Conservation (phyloP, 2,888 invertebrate genomes). For the Magallana nippona region DNA sequence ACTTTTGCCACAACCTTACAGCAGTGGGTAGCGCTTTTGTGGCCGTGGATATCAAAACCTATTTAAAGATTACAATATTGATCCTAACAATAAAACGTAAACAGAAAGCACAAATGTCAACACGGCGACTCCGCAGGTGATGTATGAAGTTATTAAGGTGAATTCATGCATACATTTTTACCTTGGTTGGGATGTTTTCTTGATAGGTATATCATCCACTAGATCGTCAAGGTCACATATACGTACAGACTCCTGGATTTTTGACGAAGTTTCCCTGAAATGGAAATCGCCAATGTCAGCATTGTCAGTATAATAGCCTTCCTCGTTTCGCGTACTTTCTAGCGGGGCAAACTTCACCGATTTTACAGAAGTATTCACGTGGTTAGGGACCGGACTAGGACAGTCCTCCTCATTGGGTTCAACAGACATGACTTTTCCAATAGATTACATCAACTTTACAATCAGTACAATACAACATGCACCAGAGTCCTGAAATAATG, state of each 20-base stretch:
- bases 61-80: slow-evolving; percentile 30
- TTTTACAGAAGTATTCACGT: slow-evolving; percentile 26
- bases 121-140: slow-evolving; percentile 2
- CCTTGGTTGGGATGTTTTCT: not conserved
- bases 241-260: not conserved
- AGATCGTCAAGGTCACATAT: slow-evolving; percentile 28
- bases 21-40: not conserved
- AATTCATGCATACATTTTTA: slow-evolving; percentile 25
- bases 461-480: not conserved
- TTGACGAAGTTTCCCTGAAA: slow-evolving; percentile 23
- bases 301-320: not conserved
- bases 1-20: not conserved
- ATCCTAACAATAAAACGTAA: slow-evolving; percentile 14
- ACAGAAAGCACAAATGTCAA: slow-evolving; percentile 35
- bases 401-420: slow-evolving; percentile 4
- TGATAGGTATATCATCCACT: not conserved
- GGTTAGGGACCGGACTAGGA: not conserved
- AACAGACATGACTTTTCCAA: not conserved
- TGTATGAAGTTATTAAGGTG: slow-evolving; percentile 14
- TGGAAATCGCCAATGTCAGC: not conserved
- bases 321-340: slow-evolving; percentile 34
- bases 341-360: slow-evolving; percentile 40
- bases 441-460: not conserved
- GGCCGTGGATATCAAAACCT: slow-evolving; percentile 4
- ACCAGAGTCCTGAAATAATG: not conserved